Conservation (phyloP, 2,113 vertebrate genomes). For the Verasper variegatus region DNA sequence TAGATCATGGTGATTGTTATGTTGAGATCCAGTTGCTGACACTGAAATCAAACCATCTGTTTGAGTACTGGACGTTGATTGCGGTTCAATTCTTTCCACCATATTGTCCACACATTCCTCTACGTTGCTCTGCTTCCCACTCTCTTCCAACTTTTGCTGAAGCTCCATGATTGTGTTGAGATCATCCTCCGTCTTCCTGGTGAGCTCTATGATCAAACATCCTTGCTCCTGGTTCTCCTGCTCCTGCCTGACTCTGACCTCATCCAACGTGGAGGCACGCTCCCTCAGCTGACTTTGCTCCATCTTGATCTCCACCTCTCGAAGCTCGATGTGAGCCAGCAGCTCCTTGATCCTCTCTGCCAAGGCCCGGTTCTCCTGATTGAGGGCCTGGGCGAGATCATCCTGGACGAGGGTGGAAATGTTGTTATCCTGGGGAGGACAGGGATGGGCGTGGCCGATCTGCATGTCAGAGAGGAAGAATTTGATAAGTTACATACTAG, state of each 20-base stretch:
- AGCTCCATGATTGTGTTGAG: slow-evolving; percentile 77
- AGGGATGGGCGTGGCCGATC: slow-evolving; percentile 26
- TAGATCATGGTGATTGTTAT: background rate
- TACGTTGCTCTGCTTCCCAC: slow-evolving; percentile 14
- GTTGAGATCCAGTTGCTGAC: slow-evolving; percentile 15
- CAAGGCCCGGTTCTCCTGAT: slow-evolving; percentile 80
- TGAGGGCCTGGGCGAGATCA: slow-evolving; percentile 69
- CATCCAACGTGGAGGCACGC: slow-evolving; percentile 9
- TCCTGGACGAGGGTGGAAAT: slow-evolving; percentile 30
- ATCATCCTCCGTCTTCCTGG: slow-evolving; percentile 65
- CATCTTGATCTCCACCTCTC: slow-evolving; percentile 40
- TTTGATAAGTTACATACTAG: slow-evolving; percentile 6
- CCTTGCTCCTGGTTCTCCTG: slow-evolving; percentile 50
- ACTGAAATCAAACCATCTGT: background rate
- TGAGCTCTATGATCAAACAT: slow-evolving; percentile 65
- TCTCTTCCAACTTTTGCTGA: slow-evolving; percentile 48
- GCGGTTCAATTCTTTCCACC: slow-evolving; percentile 20
- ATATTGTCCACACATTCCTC: slow-evolving; percentile 22
- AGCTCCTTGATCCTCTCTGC: slow-evolving; percentile 63
- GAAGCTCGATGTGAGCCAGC: slow-evolving; percentile 59
- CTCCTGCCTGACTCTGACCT: slow-evolving; percentile 11
- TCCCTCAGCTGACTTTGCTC: slow-evolving; percentile 34
- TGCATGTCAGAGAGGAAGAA: slow-evolving; percentile 24
- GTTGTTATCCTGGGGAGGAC: slow-evolving; percentile 13
- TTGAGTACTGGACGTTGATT: slow-evolving; percentile 4